Percentiles rank a stretch among this genome's conserved stretches.
These are phyloP conservation scores for Ditylenchus dipsaci DNA, from an alignment of 1,140 invertebrate species.

Conservation along the genomic window DNA sequence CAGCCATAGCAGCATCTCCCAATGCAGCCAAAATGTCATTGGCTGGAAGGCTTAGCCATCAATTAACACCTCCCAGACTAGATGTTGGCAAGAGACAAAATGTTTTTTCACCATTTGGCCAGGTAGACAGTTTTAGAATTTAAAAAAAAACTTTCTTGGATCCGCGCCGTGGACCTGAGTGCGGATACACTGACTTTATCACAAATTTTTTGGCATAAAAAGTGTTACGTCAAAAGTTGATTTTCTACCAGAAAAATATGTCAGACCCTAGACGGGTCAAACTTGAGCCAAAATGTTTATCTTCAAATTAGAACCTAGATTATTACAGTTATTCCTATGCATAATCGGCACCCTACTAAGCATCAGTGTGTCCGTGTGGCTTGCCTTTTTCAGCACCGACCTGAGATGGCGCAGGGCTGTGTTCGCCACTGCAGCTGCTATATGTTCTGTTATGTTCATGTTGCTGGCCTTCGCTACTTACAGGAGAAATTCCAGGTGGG, in stretches of 20 bases:
- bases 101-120: conserved; percentile 12
- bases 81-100: background rate
- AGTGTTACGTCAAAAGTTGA: too few relatives aligned
- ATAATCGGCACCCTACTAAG: conserved; percentile 42
- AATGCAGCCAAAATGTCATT: background rate
- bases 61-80: conserved; percentile 10
- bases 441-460: conserved; percentile 42
- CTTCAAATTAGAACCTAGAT: too few relatives aligned
- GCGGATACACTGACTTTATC: too few relatives aligned
- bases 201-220: too few relatives aligned
- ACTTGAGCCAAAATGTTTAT: too few relatives aligned
- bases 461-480: conserved; percentile 40
- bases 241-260: too few relatives aligned
- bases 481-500: conserved; percentile 7
- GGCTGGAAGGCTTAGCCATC: conserved; percentile 21
- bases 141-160: conserved; percentile 6
- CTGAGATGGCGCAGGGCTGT: conserved; percentile 30
- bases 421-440: conserved; percentile 34
- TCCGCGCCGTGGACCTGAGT: too few relatives aligned
- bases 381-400: conserved; percentile 38
- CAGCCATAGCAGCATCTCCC: too few relatives aligned
- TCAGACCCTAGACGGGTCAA: too few relatives aligned
- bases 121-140: conserved; percentile 8
- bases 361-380: conserved; percentile 41
- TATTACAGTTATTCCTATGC: conserved; percentile 46